Percentiles rank a stretch among this genome's conserved stretches.
These are phyloP conservation scores for Periparus ater DNA, from an alignment of 2,797 vertebrate species.

Conservation along the genomic window DNA sequence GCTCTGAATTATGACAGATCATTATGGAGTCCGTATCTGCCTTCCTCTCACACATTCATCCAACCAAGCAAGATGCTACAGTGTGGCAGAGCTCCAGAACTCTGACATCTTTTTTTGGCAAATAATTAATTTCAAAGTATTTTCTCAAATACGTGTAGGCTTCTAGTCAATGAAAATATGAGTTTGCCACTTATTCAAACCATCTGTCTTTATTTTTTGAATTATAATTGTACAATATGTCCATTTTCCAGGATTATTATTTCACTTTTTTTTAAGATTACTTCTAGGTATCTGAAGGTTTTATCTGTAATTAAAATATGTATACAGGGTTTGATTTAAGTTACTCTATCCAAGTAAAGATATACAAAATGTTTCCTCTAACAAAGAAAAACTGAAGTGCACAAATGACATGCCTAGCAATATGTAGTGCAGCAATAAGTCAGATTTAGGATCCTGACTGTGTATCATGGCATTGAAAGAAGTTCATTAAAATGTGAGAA, in stretches of 20 bases:
- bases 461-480: not conserved
- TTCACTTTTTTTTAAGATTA: not conserved
- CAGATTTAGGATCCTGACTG: not conserved
- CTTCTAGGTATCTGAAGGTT: not conserved
- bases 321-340: not conserved
- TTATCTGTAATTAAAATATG: not conserved
- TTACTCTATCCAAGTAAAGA: not conserved
- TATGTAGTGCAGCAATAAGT: not conserved
- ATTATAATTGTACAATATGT: constrained; percentile 50
- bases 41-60: constrained; percentile 17
- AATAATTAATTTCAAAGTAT: constrained; percentile 64
- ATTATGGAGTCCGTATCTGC: constrained; percentile 22
- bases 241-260: constrained; percentile 23
- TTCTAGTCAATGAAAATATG: constrained; percentile 67
- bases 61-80: constrained; percentile 41
- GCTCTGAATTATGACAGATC: constrained; percentile 30
- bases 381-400: not conserved
- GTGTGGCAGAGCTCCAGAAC: constrained; percentile 26
- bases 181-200: constrained; percentile 49
- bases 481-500: constrained; percentile 23
- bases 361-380: not conserved
- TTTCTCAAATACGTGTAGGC: constrained; percentile 55
- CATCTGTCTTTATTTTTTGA: constrained; percentile 47
- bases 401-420: not conserved
- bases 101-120: constrained; percentile 69